Percentiles rank a stretch among this genome's conserved stretches.
phyloP scores from a whole-genome alignment of 2,888 invertebrate genomes.

The Caenorhabditis sulstoni region DNA sequence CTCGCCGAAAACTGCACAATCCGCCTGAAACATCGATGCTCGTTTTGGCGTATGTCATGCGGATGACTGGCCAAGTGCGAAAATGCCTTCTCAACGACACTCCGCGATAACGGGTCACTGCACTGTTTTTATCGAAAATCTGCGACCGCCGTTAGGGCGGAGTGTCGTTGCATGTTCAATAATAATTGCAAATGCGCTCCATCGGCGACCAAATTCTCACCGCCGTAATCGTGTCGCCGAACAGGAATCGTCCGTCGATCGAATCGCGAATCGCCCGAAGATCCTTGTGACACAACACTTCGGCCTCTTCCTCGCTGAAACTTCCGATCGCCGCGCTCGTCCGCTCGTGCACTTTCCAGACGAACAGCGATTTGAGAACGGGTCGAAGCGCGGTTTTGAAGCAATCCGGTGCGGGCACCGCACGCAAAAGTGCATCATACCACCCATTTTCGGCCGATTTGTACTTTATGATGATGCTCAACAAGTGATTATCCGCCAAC shows the following conservation, averaged over 20 bases:
- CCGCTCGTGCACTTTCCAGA: conserved; percentile 7
- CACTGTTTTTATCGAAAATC: no score
- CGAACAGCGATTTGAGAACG: conserved; percentile 27
- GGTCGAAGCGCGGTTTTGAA: conserved; percentile 22
- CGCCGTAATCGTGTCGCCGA: conserved; percentile 93
- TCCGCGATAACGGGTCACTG: no score
- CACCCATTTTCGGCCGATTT: conserved; percentile 33
- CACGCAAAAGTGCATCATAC: conserved; percentile 28
- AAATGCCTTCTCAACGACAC: no score
- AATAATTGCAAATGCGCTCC: no score
- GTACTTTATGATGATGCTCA: conserved; percentile 44
- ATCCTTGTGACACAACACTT: conserved; percentile 84
- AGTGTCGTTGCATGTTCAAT: no score
- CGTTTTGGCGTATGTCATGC: no score
- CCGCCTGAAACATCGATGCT: conserved; percentile 39
- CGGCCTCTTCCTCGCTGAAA: conserved; percentile 55
- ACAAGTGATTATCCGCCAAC: conserved; percentile 50
- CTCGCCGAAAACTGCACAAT: conserved; percentile 77
- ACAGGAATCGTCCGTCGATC: conserved; percentile 93
- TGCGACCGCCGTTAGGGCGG: no score
- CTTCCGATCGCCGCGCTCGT: conserved; percentile 36
- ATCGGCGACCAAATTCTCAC: no score
- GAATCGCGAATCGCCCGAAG: conserved; percentile 92
- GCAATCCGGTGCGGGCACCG: neutral
- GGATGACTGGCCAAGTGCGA: no score